Evolutionary conservation across 2,888 invertebrate species (phyloP), one percentile per base, ranked within the genome.

Genomic region (Agriotes lineatus): DNA sequence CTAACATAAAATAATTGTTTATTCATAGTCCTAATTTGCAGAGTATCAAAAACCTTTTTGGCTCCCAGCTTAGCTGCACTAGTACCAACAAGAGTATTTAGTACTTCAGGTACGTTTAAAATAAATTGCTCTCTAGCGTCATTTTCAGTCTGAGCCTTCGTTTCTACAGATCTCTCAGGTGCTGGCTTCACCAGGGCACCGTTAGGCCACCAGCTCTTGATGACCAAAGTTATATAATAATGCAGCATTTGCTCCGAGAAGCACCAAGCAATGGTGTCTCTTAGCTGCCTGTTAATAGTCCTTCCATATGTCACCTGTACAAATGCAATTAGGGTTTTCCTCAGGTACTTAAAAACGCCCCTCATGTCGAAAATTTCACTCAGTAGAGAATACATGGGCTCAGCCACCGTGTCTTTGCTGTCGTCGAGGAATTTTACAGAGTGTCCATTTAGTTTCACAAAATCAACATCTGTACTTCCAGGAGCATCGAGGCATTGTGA

Each of bases 1-100:
- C 94, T 91, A 82, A 95, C 96, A 85, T 96, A 96, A 85, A 96
- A 93, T 44, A 96, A 86, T 80, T 96, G 96, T 81, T 96, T 96
- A 84, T 96, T 96, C 80, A 95, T 91, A 78, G 90, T 89, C 71
- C 90, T 90, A 84, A 95, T 91, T 84, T 96, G 96, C 73, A 96
- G 85, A 56, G 93, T 92, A 81, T 94, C 91, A 84, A 96, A 96
- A 66, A 96, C 90, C 84, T 96, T 96, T 73, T 90, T 90, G 0
- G 94, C 91, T 48, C 96, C 96, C 74, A 92, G 89, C 74, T 92
- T 91, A 22, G 95, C 93, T 59, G 94, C 93, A 82, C 92, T 93
- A 63, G 93, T 92, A 18, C 96, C 96, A 60, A 96, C 93, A 63
- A 96, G 86, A 80, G 93, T 94, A 71, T 91, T 91, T 73, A 96